Conservation (phyloP, 2,797 vertebrate genomes). For the Triplophysa yarkandensis region DNA sequence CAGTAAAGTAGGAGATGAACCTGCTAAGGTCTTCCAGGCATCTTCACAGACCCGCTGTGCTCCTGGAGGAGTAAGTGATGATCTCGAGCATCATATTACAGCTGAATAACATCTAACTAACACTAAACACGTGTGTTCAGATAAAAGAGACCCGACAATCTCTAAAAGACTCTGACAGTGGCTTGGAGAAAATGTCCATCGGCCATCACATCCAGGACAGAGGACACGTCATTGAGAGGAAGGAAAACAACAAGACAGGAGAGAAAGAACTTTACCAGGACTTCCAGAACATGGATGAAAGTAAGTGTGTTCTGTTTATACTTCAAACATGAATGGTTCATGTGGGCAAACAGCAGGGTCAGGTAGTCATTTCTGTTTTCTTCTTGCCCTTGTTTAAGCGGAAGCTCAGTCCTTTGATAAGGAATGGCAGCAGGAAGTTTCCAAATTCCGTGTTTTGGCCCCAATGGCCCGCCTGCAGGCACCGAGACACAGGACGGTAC, state of each 20-base stretch:
- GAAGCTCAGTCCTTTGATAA: conserved; percentile 87
- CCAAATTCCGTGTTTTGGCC: conserved; percentile 73
- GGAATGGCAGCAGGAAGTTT: conserved; percentile 87
- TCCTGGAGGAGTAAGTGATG: conserved; percentile 88
- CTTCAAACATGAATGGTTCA: too few species aligned
- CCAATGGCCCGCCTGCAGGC: conserved; percentile 65
- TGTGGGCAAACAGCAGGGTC: too few species aligned
- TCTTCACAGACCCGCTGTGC: conserved; percentile 81
- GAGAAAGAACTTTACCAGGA: conserved; percentile 90
- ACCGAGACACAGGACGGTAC: conserved; percentile 61
- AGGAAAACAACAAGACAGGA: conserved; percentile 87
- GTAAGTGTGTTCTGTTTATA: conserved; percentile 67
- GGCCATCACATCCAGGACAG: conserved; percentile 92
- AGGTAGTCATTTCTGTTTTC: not conserved
- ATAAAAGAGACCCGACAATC: conserved; percentile 87
- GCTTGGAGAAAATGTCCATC: conserved; percentile 88
- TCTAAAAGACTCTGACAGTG: conserved; percentile 88
- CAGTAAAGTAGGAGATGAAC: conserved; percentile 86
- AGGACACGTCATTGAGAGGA: conserved; percentile 87
- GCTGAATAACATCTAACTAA: not conserved
- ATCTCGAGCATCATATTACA: not conserved
- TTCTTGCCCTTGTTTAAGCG: conserved; percentile 75
- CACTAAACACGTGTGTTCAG: conserved; percentile 64
- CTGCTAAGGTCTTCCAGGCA: conserved; percentile 90
- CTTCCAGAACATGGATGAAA: conserved; percentile 92